Evolutionary conservation across 1,140 invertebrate species (phyloP).

Genomic region (Acyrthosiphon pisum): DNA sequence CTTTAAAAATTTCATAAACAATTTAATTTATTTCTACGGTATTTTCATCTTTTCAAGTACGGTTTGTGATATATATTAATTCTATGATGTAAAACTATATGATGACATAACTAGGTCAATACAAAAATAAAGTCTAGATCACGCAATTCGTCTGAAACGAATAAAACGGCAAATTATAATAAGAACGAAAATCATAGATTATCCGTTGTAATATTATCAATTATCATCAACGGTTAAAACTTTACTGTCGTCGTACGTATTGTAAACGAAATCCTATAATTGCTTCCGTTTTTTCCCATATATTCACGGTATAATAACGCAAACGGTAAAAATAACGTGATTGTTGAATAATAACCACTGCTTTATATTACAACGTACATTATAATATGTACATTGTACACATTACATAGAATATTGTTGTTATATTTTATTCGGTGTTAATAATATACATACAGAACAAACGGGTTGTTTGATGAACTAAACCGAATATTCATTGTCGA

Average conservation of each 20-base stretch:
- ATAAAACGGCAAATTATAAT: neutral
- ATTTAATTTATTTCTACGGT: neutral
- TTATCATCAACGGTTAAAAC: neutral
- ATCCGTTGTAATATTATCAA: neutral
- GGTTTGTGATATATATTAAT: neutral
- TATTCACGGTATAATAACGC: neutral
- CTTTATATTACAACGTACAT: neutral
- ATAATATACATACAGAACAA: neutral
- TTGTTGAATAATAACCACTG: neutral
- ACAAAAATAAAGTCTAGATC: neutral
- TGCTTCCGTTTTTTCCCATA: neutral
- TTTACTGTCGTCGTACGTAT: neutral
- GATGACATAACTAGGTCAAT: neutral
- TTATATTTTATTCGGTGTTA: neutral
- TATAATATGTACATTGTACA: neutral
- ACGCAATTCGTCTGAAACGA: neutral
- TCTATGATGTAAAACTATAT: neutral
- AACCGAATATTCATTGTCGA: neutral
- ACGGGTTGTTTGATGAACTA: neutral
- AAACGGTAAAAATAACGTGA: neutral
- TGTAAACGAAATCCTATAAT: neutral
- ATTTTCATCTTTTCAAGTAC: neutral
- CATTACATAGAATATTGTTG: neutral
- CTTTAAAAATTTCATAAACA: neutral
- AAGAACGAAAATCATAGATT: neutral